Evolutionary conservation across 2,888 invertebrate genomes (phyloP), one percentile per base, ranked within the genome.

Genomic region (Orthonevra nobilis): DNA sequence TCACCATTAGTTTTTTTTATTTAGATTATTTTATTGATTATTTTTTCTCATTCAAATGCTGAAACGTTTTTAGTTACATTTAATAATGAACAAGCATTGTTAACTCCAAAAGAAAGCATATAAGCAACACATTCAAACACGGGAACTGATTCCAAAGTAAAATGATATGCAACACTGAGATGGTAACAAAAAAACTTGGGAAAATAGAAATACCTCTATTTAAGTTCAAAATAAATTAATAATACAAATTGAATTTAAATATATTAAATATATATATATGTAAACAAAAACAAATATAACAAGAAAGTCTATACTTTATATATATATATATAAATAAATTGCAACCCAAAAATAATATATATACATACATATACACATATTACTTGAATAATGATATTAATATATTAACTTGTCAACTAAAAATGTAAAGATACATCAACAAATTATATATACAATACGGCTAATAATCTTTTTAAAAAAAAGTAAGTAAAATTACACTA

Each of bases 161-260:
- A 32, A 34, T 34, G 32, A 56, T 34, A 70, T 44, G 70, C 46
- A 61, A 54, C 58, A 70, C 30, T 46, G 38, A 79, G 56, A 79
- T 61, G 73, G 81, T 69, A 81, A 74, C 81, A 81, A 74, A 85
- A n/a, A 86, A 82, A 86, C 86, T 86, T 87, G 86, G 84, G 86
- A 88, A 89, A 87, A 88, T 89, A 89, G 85, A 88, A 88, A 89
- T 89, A 89, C 88, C 89, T 89, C 88, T 88, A 86, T 86, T 89
- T 89, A 86, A 89, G 88, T 89, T 89, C 88, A 89, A 89, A 88
- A 82, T 81, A 82, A 83, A 52, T 74, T 77, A 81, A 82, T 63
- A 74, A 81, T 81, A 81, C 72, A 72, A 81, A 79, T 70, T 68
- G 81, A 77, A 79, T 73, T 66, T 73, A 82, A 81, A 42, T 72